Conservation (phyloP, 2,797 vertebrate genomes). For the Eupleurogrammus muticus region DNA sequence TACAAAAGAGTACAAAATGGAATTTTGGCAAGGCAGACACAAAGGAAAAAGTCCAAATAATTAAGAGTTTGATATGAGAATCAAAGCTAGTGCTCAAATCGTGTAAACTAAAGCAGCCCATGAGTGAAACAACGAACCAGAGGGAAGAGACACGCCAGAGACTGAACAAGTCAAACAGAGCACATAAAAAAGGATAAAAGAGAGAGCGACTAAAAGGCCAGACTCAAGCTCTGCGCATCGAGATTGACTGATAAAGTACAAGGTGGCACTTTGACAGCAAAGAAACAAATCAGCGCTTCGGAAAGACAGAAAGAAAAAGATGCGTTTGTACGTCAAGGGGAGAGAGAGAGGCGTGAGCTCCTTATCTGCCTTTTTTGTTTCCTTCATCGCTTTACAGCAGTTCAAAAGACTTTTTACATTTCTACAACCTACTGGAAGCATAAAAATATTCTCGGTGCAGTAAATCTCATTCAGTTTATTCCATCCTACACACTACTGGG, state of each 20-base stretch:
- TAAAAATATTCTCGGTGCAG: constrained; percentile 14
- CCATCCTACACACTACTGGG: neutral
- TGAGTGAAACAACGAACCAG: constrained; percentile 20
- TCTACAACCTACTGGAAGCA: neutral
- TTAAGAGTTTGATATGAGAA: constrained; percentile 27
- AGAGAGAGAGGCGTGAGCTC: constrained; percentile 8
- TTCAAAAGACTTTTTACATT: constrained; percentile 13
- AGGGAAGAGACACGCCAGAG: constrained; percentile 5
- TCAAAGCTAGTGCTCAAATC: constrained; percentile 33
- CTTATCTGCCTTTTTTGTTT: constrained; percentile 6
- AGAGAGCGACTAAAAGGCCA: neutral
- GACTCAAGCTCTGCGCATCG: constrained; percentile 25
- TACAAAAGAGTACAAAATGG: constrained; percentile 33
- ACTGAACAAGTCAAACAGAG: constrained; percentile 1
- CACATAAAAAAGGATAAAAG: neutral
- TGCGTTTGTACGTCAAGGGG: neutral
- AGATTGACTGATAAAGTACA: constrained; percentile 27
- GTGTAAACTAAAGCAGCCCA: constrained; percentile 13
- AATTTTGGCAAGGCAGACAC: constrained; percentile 36
- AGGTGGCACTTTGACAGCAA: constrained; percentile 16
- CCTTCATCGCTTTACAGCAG: neutral
- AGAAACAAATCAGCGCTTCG: constrained; percentile 44
- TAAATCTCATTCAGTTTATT: constrained; percentile 7
- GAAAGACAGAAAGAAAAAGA: constrained; percentile 23
- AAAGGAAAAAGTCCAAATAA: constrained; percentile 25